A percentile compares a stretch with the other conserved stretches of the same genome.
phyloP scores from a whole-genome alignment of 1,140 invertebrate species.

The Diachasmimorpha longicaudata region DNA sequence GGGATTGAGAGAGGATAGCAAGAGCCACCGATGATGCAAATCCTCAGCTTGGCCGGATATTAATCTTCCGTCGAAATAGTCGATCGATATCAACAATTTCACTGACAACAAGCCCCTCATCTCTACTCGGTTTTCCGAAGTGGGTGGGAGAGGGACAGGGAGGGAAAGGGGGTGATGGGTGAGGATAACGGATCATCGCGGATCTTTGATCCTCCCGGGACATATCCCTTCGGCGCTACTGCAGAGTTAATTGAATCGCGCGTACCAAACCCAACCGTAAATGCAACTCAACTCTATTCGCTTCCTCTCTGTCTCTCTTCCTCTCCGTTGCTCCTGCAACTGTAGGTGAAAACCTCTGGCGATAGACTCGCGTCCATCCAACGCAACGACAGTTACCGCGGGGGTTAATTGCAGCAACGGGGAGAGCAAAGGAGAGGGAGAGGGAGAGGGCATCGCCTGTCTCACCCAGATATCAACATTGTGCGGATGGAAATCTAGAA shows the following conservation, averaged over 20 bases:
- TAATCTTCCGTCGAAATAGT: not conserved
- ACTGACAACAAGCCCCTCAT: not conserved
- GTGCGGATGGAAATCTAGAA: not conserved
- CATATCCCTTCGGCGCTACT: constrained; percentile 32
- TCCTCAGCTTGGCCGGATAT: constrained; percentile 3
- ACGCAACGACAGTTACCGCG: constrained; percentile 29
- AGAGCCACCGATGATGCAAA: not conserved
- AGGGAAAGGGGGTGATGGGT: not conserved
- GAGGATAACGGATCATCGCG: constrained; percentile 25
- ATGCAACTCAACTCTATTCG: constrained; percentile 4
- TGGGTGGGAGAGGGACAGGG: not conserved
- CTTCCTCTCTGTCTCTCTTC: not conserved
- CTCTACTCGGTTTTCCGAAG: not conserved
- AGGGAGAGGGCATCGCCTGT: not conserved
- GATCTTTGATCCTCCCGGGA: constrained; percentile 35
- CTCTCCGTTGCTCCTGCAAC: not conserved
- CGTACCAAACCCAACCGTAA: constrained; percentile 15
- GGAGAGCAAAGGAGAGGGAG: not conserved
- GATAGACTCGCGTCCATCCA: constrained; percentile 6
- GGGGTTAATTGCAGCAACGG: constrained; percentile 22
- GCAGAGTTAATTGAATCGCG: constrained; percentile 34
- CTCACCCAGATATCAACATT: constrained; percentile 18
- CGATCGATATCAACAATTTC: constrained; percentile 7
- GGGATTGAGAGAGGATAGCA: not conserved
- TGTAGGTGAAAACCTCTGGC: not conserved